These are phyloP conservation scores for Liparis tanakae DNA, from an alignment of 2,797 vertebrate species.

Conservation along the genomic window DNA sequence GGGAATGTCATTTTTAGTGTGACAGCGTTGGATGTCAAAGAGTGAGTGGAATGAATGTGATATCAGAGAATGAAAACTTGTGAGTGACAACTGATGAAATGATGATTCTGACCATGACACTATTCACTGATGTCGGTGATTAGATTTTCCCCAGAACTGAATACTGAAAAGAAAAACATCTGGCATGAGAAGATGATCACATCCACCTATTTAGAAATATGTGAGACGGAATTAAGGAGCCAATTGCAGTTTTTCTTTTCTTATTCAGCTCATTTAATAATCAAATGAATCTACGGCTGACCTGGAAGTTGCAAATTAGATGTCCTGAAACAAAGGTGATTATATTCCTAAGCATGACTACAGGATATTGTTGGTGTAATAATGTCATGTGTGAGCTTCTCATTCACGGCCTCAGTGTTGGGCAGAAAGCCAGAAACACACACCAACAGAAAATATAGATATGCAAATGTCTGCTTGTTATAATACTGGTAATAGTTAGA, in stretches of 20 bases:
- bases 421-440: conserved; percentile 21
- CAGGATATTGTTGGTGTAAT: conserved; percentile 21
- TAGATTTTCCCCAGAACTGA: conserved; percentile 24
- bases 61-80: conserved; percentile 6
- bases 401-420: conserved; percentile 24
- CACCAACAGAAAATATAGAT: conserved; percentile 19
- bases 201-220: conserved; percentile 30
- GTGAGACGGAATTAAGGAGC: conserved; percentile 23
- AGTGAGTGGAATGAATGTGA: conserved; percentile 11
- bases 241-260: conserved; percentile 25
- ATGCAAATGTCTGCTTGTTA: conserved; percentile 9
- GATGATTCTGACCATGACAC: conserved; percentile 11
- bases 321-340: conserved; percentile 44
- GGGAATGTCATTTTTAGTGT: neutral
- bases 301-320: conserved; percentile 39
- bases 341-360: conserved; percentile 28
- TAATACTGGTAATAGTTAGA: conserved; percentile 27
- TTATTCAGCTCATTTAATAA: conserved; percentile 47
- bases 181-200: conserved; percentile 59
- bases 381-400: conserved; percentile 42
- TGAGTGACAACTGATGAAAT: conserved; percentile 1
- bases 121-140: conserved; percentile 14
- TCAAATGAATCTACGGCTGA: conserved; percentile 31
- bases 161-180: conserved; percentile 15
- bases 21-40: neutral